Base-by-base conservation (phyloP, 2,113 vertebrate species). In the Amblyopsis rosae region DNA sequence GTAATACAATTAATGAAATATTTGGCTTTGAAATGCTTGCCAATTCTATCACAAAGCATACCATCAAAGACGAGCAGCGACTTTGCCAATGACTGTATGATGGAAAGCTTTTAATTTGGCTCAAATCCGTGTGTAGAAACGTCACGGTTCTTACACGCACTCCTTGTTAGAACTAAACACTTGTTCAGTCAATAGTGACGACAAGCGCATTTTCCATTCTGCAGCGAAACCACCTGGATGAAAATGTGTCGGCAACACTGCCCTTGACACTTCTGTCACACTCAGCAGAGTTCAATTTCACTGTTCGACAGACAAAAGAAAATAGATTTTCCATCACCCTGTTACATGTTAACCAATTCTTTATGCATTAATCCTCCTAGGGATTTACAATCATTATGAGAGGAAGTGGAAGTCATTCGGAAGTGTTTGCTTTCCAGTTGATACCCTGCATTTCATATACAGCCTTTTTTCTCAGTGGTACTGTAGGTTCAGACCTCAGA, bases 211-310 rank as follows among this genome's bases (percentile, higher is more conserved):
- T 86, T 81, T 66, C 77, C 65, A 69, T 74, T 62, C 67, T 65
- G 12, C 46, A 67, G 68, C 53, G 76, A 67, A 60, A 67, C 9
- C 54, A 76, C 75, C 77, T 74, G 75, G 73, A 33, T 65, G 33
- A 72, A 67, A 69, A 11, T 41, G 54, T 63, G 46, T 46, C 17
- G 10, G 58, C 45, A 54, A 33, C 67, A 53, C 65, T 62, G 53
- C 70, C 70, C 73, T 58, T 75, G 81, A 79, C 69, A 80, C 60
- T 83, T 81, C 76, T 81, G 80, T 79, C 78, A 89, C 79, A 84
- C 81, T 68, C 67, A 4, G 19, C 59, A 60, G 63, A 82, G 82
- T 91, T 88, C 87, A 88, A 91, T 91, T 89, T 90, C 88, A 86
- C 83, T 56, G 83, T 75, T 75, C 87, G 83, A 61, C 88, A 84